These are phyloP conservation scores for Wiebesia pumilae DNA, from an alignment of 1,140 invertebrate genomes.

Conservation along the genomic window DNA sequence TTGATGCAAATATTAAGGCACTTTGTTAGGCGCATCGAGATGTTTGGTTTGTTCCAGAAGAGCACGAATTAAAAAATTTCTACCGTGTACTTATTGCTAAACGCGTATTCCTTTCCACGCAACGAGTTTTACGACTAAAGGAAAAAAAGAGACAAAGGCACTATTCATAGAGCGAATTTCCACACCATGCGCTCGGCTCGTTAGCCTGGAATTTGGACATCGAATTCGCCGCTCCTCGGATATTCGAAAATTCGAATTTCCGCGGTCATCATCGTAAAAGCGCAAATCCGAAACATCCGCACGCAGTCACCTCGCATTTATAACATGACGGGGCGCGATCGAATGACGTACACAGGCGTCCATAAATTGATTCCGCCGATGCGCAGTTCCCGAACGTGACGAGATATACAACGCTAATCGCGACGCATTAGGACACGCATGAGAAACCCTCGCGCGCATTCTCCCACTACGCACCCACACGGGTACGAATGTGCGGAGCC, in stretches of 20 bases:
- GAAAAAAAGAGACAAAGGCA: neutral
- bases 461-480: too few species aligned
- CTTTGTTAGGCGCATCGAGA: neutral
- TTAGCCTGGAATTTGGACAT: neutral
- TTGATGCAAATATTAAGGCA: neutral
- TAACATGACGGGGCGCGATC: neutral
- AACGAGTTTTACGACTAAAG: too few species aligned
- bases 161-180: neutral
- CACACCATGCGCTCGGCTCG: too few species aligned
- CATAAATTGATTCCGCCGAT: conserved; percentile 31
- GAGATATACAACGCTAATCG: conserved; percentile 38
- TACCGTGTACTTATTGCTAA: neutral
- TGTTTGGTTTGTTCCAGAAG: neutral
- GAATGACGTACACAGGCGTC: neutral
- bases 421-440: conserved; percentile 32
- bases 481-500: too few species aligned
- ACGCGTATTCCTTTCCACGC: neutral
- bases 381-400: conserved; percentile 2
- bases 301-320: neutral
- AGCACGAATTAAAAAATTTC: neutral
- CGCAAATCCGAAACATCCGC: conserved; percentile 9
- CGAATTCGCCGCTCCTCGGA: neutral
- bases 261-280: conserved; percentile 10
- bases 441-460: too few species aligned
- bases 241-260: conserved; percentile 6